Evolutionary conservation across 2,113 vertebrate genomes (phyloP), one percentile per base, ranked within the genome.

Genomic region (Deroptyus accipitrinus): DNA sequence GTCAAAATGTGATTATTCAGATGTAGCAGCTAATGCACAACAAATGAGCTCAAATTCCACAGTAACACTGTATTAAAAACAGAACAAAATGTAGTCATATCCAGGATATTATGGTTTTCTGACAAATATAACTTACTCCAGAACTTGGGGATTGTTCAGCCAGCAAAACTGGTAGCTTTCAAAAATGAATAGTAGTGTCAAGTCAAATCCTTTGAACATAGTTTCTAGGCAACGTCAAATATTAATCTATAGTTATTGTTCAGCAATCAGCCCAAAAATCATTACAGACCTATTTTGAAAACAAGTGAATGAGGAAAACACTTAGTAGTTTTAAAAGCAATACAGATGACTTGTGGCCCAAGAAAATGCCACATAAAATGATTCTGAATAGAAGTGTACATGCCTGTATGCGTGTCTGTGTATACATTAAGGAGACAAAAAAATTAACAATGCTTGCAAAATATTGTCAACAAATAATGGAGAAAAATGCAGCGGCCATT

Each of bases 191-290:
- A 94, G 83, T 90, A 95, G 88, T 94, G 90, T 88, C 89, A 95
- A 95, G 83, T 94, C 97, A 95, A 83, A 96, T 92, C 67, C 55
- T 95, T 96, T 93, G 73, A 95, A 89, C 79, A 89, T 61, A 96
- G 79, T 96, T 96, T 92, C 95, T 97, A 97, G 85, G 95, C 89
- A 94, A 94, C 95, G 84, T 83, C 91, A 95, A 96, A 97, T 97
- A 95, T 85, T 92, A 96, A 96, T 94, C 92, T 91, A 91, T 84
- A 94, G 94, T 92, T 98, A 94, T 95, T 97, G 79, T 96, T 97
- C 95, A 94, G 76, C 81, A 96, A 97, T 96, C 64, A 91, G 76
- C 83, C 69, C 90, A 94, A 92, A 93, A 96, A 94, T 41, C 94
- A 23, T 88, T 97, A 94, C 62, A 97, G 93, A 63, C 19, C 41